Percentiles rank a stretch among this genome's conserved stretches.
Evolutionary conservation across 2,888 invertebrate genomes (phyloP).

Genomic region (Neria commutata): DNA sequence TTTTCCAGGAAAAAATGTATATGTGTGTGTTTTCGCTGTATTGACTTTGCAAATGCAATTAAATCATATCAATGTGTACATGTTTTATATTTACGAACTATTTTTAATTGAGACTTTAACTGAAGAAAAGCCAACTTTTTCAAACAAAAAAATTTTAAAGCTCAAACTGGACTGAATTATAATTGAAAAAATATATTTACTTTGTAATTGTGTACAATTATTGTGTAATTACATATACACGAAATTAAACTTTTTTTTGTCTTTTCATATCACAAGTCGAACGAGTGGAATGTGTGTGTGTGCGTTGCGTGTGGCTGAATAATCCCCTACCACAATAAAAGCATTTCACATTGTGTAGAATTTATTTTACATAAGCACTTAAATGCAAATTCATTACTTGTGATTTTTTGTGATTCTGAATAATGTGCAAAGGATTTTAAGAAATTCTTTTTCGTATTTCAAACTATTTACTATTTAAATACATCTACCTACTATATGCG

Average conservation of each 20-base stretch:
- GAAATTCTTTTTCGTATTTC: background rate
- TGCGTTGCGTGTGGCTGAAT: too few relatives aligned
- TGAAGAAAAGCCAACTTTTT: conserved; percentile 40
- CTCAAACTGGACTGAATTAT: conserved; percentile 57
- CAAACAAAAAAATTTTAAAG: conserved; percentile 42
- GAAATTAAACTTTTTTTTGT: too few relatives aligned
- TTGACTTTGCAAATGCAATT: background rate
- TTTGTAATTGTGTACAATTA: conserved; percentile 2
- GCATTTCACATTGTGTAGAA: too few relatives aligned
- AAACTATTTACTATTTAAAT: too few relatives aligned
- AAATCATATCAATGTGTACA: conserved; percentile 32
- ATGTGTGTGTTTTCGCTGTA: too few relatives aligned
- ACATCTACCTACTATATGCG: too few relatives aligned
- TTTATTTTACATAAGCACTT: too few relatives aligned
- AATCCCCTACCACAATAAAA: too few relatives aligned
- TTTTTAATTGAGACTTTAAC: conserved; percentile 39
- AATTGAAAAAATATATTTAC: conserved; percentile 41
- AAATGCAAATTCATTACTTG: conserved; percentile 7
- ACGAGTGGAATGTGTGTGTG: too few relatives aligned
- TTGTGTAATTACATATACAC: too few relatives aligned
- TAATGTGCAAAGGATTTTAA: background rate
- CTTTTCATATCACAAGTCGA: too few relatives aligned
- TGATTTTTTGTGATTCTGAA: conserved; percentile 1
- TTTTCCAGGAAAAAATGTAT: too few relatives aligned
- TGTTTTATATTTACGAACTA: conserved; percentile 34